Conservation (phyloP, 1,140 invertebrate genomes). For the Gryllus bimaculatus region DNA sequence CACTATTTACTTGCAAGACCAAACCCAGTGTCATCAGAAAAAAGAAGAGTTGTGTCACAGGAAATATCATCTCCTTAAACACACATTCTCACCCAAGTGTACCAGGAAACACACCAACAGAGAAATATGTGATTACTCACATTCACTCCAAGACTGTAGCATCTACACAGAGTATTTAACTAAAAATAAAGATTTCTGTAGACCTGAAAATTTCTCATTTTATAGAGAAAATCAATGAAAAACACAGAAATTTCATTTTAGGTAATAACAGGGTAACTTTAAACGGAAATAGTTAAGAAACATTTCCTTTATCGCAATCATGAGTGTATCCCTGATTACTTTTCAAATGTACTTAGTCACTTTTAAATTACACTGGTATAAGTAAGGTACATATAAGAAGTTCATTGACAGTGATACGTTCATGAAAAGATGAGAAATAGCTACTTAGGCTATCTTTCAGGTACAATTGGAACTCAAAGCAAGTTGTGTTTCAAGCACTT, state of each 20-base stretch:
- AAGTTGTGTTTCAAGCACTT: neutral
- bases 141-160: too few relatives aligned
- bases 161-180: too few relatives aligned
- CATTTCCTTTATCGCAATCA: neutral
- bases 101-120: too few relatives aligned
- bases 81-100: too few relatives aligned
- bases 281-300: too few relatives aligned
- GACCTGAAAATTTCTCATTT: neutral
- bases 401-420: neutral
- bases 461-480: neutral
- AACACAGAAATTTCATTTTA: neutral
- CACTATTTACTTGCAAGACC: too few relatives aligned
- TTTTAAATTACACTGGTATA: neutral
- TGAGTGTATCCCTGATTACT: neutral
- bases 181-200: too few relatives aligned
- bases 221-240: neutral
- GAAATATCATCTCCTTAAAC: too few relatives aligned
- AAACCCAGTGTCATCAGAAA: too few relatives aligned
- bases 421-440: neutral
- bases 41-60: too few relatives aligned
- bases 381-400: neutral
- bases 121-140: too few relatives aligned
- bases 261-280: too few relatives aligned
- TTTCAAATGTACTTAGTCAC: neutral
- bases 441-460: neutral